Conservation (phyloP, 2,113 vertebrate genomes). For the Oenanthe oenanthe region DNA sequence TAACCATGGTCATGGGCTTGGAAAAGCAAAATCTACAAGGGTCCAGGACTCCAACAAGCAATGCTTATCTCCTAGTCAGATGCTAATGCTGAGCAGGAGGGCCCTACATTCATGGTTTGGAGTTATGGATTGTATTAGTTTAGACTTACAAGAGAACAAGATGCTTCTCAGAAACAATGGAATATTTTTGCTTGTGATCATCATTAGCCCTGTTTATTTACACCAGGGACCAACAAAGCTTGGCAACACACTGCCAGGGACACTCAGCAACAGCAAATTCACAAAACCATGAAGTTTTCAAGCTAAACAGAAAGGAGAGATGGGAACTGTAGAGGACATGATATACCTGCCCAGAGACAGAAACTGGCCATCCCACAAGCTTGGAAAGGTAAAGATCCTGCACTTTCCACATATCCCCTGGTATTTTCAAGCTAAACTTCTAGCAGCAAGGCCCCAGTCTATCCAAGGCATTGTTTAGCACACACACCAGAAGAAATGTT, state of each 20-base stretch:
- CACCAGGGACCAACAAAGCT: neutral
- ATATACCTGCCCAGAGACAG: neutral
- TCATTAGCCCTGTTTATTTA: neutral
- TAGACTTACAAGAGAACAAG: neutral
- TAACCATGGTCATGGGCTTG: accelerated
- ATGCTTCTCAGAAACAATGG: neutral
- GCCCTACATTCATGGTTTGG: neutral
- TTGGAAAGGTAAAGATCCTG: neutral
- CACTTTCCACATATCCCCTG: neutral
- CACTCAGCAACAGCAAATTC: neutral
- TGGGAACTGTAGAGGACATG: neutral
- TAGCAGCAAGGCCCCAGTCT: neutral
- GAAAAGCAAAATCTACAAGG: neutral
- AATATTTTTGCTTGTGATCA: neutral
- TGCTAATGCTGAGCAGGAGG: neutral
- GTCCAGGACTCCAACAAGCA: neutral
- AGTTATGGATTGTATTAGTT: neutral
- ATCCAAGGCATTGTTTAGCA: neutral
- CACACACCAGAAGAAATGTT: neutral
- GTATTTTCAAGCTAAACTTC: neutral
- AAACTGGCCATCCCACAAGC: neutral
- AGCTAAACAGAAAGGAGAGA: neutral
- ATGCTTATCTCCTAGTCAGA: neutral
- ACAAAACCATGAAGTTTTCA: neutral
- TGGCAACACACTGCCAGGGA: neutral